Evolutionary conservation across 2,113 vertebrate genomes (phyloP), one percentile per base, ranked within the genome.

Genomic region (Pteropus alecto): DNA sequence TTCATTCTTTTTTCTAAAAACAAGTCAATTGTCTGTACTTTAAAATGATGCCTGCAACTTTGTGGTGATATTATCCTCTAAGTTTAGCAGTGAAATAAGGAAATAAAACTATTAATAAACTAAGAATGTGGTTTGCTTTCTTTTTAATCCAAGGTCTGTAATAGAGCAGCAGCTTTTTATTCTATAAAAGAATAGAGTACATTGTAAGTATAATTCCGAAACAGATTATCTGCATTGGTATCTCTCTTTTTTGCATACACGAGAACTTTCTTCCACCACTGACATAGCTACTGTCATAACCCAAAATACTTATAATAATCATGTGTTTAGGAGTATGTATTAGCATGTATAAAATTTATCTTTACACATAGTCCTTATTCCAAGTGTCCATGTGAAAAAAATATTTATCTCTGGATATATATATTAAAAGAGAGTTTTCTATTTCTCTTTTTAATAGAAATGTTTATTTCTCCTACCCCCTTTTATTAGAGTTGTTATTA

Each of bases 71-170:
- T 95, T 96, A 88, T 38, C 60, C 0, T 6, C 22, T 13, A 5
- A 58, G 63, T 74, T 93, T 95, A 97, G 93, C 73, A 92, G 68
- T 88, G 51, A 94, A 89, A 93, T 89, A 96, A 96, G 92, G 87
- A 67, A 82, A 96, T 48, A 96, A 92, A 77, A 95, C 7, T 14
- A 71, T 24, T 95, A 43, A 74, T 81, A 85, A 95, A 54, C 28
- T 70, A 89, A 41, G 68, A 13, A 43, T 54, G 58, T 79, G 38
- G 61, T 61, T 74, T 61, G n/a, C 46, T 92, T 60, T 87, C 58
- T 93, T 51, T 97, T 92, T 48, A 56, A 87, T 83, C 74, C 48
- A 58, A 94, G 61, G 77, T 93, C 51, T 76, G 8, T 87, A 30
- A 58, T 7, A 19, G 3, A 74, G n/a, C 74, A 85, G 35, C 38